Conservation (phyloP, 2,888 invertebrate genomes). For the Perdita meconis region DNA sequence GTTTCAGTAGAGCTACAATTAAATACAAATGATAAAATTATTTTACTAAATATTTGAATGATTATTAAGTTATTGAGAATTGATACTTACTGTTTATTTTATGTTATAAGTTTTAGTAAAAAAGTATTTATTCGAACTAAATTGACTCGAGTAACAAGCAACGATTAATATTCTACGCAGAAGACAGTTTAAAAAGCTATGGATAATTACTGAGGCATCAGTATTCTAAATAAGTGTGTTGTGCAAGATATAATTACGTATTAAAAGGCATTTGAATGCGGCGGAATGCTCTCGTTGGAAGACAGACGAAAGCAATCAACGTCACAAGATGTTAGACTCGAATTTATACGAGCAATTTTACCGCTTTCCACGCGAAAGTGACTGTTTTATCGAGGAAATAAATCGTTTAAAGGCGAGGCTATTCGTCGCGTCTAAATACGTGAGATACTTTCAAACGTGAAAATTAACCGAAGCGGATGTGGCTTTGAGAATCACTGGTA, state of each 20-base stretch:
- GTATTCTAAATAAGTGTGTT: too few species aligned
- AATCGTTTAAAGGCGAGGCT: slow-evolving; percentile 75
- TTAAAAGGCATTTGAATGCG: slow-evolving; percentile 57
- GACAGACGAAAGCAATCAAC: slow-evolving; percentile 66
- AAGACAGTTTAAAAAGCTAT: too few species aligned
- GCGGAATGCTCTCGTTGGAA: slow-evolving; percentile 40
- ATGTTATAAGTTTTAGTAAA: too few species aligned
- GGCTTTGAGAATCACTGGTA: slow-evolving; percentile 74
- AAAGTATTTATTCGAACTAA: too few species aligned
- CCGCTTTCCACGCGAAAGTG: slow-evolving; percentile 51
- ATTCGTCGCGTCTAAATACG: slow-evolving; percentile 70
- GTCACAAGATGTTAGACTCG: slow-evolving; percentile 60
- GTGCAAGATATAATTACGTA: slow-evolving; percentile 38
- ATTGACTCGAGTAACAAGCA: too few species aligned
- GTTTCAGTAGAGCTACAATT: too few species aligned
- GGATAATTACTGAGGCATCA: too few species aligned
- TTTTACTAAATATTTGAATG: too few species aligned
- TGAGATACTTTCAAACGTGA: slow-evolving; percentile 73
- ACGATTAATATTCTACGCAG: too few species aligned
- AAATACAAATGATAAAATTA: too few species aligned
- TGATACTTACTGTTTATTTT: too few species aligned
- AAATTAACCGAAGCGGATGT: slow-evolving; percentile 53
- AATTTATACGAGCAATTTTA: slow-evolving; percentile 67
- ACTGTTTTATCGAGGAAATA: slow-evolving; percentile 72
- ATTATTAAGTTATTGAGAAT: too few species aligned